Evolutionary conservation across 2,888 invertebrate genomes (phyloP), one percentile per base, ranked within the genome.

Genomic region (Aplocera efformata): DNA sequence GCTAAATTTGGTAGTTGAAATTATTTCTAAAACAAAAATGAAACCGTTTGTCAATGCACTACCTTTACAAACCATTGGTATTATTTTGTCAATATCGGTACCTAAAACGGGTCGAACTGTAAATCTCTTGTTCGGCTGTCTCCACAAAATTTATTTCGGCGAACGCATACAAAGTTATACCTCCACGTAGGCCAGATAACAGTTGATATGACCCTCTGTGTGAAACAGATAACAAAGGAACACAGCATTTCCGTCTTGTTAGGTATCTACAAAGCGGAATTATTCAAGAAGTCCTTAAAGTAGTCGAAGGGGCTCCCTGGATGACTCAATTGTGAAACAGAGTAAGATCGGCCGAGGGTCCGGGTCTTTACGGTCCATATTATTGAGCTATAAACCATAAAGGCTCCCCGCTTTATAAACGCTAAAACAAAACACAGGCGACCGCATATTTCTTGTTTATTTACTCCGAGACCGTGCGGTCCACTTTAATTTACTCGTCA

Each of bases 341-440:
- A 73, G 69, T 66, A 65, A 70, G 68, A 72, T 69, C 59, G 66
- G 56, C 58, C 68, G 69, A 66, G 67, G 72, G 73, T 67, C 72
- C 66, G 67, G 64, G 62, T 58, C 67, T 72, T 82, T 81, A 82
- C 67, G 75, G 61, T 60, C 81, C 67, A 73, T 78, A 81, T 78
- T 83, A 83, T 83, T 81, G 76, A 71, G 77, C 78, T 59, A 80
- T 83, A 82, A 83, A 79, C 79, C 78, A 81, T 82, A 79, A 81
- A 79, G 65, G 69, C 72, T 63, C 58, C 65, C 66, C 72, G 72
- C 65, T 77, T 76, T 78, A 74, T 79, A 79, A 77, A 72, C 71
- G 69, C 65, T 76, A 67, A 74, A 76, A 80, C 75, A 80, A 80
- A 79, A 76, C 73, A 74, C 67, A 53, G 60, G 53, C 70, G 63